Evolutionary conservation across 2,113 vertebrate genomes (phyloP), one percentile per base, ranked within the genome.

Genomic region (Lasiurus borealis): DNA sequence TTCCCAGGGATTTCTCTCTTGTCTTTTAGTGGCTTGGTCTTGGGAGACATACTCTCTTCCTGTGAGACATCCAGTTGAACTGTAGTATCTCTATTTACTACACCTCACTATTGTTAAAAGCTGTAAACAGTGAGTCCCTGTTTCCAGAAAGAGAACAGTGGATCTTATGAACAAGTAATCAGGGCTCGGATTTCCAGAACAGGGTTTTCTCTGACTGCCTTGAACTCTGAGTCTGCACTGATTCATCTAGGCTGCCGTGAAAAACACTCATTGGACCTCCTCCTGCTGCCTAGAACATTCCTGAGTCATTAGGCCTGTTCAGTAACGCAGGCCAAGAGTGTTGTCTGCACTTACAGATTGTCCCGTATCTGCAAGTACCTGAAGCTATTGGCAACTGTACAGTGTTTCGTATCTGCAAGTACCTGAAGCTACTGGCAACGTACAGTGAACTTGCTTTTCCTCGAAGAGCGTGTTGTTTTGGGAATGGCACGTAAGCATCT

Each of bases 221-320:
- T 86, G 88, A 92, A 83, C 85, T 87, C 9, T 27, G 71, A 69
- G 84, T n/a, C 80, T 95, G 77, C 21, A 34, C 75, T 92, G 94
- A 97, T 90, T 97, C 91, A 84, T 89, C 80, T 8, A 31, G 14
- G 78, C 50, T 31, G 23, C 92, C 14, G 23, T 8, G 57, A 94
- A 62, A 71, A 96, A 87, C 82, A 81, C 40, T 96, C 88, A 6
- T 52, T 36, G 46, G 21, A 10, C 96, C 82, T 81, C 85, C 54
- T 23, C 77, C 93, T 97, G 96, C 94, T 93, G 77, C 89, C 4
- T 80, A 84, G 92, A 96, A 86, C 93, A 97, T 98, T 98, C 97
- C 97, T 97, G 80, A 97, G 89, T 87, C 78, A 36, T 97, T 95
- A 97, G 95, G 54, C 96, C 95, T 95, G 93, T 36, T 71, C 78